phyloP scores from a whole-genome alignment of 2,888 invertebrate species.

The Brachylomia viminalis region DNA sequence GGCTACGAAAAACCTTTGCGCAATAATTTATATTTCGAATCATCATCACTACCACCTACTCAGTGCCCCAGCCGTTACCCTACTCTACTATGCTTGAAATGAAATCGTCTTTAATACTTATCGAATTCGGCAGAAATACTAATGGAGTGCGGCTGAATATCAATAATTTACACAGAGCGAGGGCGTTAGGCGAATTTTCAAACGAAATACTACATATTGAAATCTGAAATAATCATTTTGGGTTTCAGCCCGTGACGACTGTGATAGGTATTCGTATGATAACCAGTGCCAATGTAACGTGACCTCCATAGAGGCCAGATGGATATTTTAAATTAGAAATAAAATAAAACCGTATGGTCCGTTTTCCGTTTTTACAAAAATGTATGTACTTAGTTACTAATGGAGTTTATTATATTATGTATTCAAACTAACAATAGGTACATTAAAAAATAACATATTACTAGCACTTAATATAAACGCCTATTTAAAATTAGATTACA shows the following conservation, averaged over 20 bases:
- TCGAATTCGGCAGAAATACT: constrained; percentile 3
- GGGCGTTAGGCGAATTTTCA: not conserved
- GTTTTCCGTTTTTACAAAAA: no score
- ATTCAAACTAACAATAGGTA: no score
- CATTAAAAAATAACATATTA: no score
- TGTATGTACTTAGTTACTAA: no score
- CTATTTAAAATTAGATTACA: no score
- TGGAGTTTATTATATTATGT: no score
- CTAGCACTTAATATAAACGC: no score
- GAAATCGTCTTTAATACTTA: constrained; percentile 15
- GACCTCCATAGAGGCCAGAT: not conserved
- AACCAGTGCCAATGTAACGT: not conserved
- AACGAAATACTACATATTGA: constrained; percentile 26
- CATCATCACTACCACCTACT: not conserved
- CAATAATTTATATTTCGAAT: not conserved
- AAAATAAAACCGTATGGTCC: no score
- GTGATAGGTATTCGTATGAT: constrained; percentile 13
- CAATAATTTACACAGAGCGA: constrained; percentile 23
- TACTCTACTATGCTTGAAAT: constrained; percentile 14
- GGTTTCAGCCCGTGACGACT: not conserved
- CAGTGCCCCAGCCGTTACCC: not conserved
- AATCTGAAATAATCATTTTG: constrained; percentile 21
- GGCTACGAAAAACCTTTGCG: no score
- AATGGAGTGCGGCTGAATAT: constrained; percentile 24
- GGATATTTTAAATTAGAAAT: not conserved